Evolutionary conservation across 1,140 invertebrate species (phyloP), one percentile per base, ranked within the genome.

Genomic region (Chymomyza costata): DNA sequence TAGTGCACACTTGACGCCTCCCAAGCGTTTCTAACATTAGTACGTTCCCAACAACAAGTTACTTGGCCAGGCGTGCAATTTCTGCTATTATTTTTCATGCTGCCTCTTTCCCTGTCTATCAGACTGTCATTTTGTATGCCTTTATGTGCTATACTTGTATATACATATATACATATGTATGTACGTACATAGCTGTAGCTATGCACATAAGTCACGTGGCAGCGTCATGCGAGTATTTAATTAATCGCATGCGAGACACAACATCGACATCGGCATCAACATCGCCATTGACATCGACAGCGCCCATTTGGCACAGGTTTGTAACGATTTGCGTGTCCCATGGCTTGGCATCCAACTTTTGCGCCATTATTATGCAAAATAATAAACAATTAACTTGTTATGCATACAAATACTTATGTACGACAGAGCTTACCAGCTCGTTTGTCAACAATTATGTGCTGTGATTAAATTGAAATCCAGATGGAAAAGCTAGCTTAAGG

Each of bases 161-260:
- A 44, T 21, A 32, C 45, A 30, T 8, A 32, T 43, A 21, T 8
- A 32, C 38, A 21, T 37, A 25, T 18, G 30, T 6, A 8, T 18
- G 31, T 34, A 47, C 30, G 16, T 2, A 13, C n/a, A 14, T n/a
- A 31, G 28, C n/a, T n/a, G n/a, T n/a, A n/a, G n/a, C n/a, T n/a
- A n/a, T n/a, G n/a, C n/a, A n/a, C n/a, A n/a, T n/a, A n/a, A n/a
- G n/a, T 70, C 70, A 76, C 71, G 70, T 76, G 71, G 71, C 53
- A 52, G 62, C 62, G 38, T 53, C 65, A 76, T 78, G 70, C 70
- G 70, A 65, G 61, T 66, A 40, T 64, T 71, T 53, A 76, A 71
- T 76, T 80, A 76, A n/a, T n/a, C n/a, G 46, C 30, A 54, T 68
- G 55, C 49, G 49, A 6, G 35, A 35, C 32, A 39, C 40, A 28